Evolutionary conservation across 2,797 vertebrate species (phyloP).

Genomic region (Molossus alvarezi): DNA sequence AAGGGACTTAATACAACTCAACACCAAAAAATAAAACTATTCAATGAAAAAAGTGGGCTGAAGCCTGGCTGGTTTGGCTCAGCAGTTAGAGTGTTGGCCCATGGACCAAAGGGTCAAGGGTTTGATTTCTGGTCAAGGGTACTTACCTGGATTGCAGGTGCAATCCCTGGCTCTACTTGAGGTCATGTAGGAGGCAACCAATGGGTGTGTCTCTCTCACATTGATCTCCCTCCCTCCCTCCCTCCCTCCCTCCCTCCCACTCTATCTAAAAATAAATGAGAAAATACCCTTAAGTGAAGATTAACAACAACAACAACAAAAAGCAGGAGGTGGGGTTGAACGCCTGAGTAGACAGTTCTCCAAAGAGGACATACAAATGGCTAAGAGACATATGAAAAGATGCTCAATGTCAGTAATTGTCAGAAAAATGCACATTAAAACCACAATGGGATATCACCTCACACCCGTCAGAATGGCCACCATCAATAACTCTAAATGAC

Average conservation of each 20-base stretch:
- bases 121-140: too few relatives aligned
- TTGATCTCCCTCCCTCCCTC: too few relatives aligned
- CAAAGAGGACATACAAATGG: not conserved
- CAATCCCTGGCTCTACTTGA: too few relatives aligned
- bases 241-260: too few relatives aligned
- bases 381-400: not conserved
- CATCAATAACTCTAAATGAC: not conserved
- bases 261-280: too few relatives aligned
- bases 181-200: too few relatives aligned
- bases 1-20: not conserved
- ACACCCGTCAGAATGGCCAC: not conserved
- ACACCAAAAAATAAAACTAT: not conserved
- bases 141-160: too few relatives aligned
- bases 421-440: not conserved
- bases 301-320: too few relatives aligned
- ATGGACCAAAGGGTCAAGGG: too few relatives aligned
- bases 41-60: not conserved
- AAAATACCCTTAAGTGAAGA: too few relatives aligned
- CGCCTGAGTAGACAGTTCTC: not conserved
- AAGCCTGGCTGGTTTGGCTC: not conserved
- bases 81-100: too few relatives aligned
- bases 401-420: not conserved
- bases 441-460: not conserved
- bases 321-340: not conserved
- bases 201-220: too few relatives aligned